phyloP scores from a whole-genome alignment of 2,113 vertebrate genomes.

The Polypterus bichir region DNA sequence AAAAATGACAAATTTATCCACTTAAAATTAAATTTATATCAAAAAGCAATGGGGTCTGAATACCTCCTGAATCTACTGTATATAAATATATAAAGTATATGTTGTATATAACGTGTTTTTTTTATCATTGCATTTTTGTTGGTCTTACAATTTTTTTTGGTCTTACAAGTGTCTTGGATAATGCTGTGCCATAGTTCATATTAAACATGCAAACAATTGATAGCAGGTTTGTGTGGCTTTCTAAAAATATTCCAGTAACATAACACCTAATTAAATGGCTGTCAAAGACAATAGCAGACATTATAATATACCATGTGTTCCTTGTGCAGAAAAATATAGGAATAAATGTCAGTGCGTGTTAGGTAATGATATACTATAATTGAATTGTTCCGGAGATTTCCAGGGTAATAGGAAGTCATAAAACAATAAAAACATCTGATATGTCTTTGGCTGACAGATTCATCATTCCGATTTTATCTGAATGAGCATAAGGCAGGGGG shows the following conservation, averaged over 20 bases:
- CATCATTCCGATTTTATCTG: neutral
- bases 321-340: neutral
- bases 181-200: neutral
- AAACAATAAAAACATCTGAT: slow-evolving; percentile 5
- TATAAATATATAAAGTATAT: too few species aligned
- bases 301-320: slow-evolving; percentile 1
- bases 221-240: neutral
- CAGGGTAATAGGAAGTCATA: slow-evolving; percentile 3
- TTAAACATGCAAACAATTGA: neutral
- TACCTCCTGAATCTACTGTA: too few species aligned
- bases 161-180: neutral
- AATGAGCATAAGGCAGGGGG: neutral
- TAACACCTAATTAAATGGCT: slow-evolving; percentile 16
- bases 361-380: slow-evolving; percentile 7
- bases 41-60: too few species aligned
- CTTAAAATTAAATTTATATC: too few species aligned
- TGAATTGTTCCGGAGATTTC: slow-evolving; percentile 4
- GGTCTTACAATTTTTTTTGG: neutral
- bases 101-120: too few species aligned
- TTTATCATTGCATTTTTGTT: too few species aligned
- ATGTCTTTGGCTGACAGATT: neutral
- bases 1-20: too few species aligned
- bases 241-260: neutral
- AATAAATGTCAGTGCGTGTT: slow-evolving; percentile 7
- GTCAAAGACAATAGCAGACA: slow-evolving; percentile 7